Conservation (phyloP, 2,888 invertebrate genomes). For the Amiota communis region DNA sequence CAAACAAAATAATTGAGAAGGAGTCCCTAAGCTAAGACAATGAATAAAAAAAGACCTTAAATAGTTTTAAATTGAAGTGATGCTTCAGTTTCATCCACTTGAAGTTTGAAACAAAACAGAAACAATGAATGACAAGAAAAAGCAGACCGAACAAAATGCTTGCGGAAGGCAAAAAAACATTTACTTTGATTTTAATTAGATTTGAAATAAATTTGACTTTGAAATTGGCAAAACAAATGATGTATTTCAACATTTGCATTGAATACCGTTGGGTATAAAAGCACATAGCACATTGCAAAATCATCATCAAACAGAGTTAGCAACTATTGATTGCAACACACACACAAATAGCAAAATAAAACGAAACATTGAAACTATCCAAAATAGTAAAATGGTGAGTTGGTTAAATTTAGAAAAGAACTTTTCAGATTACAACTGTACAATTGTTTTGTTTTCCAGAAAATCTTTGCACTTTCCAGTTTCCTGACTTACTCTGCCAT, state of each 20-base stretch:
- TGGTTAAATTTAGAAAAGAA: background rate
- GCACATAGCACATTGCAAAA: constrained; percentile 36
- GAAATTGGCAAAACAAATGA: background rate
- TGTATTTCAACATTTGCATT: background rate
- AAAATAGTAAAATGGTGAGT: constrained; percentile 21
- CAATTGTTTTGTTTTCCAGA: constrained; percentile 45
- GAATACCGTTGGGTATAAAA: constrained; percentile 50
- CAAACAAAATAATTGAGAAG: constrained; percentile 42
- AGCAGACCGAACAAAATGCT: background rate
- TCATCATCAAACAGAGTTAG: constrained; percentile 56
- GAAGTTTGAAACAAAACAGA: constrained; percentile 13
- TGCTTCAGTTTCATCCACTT: background rate
- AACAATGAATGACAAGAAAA: background rate
- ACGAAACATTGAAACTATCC: constrained; percentile 46
- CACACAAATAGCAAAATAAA: constrained; percentile 39
- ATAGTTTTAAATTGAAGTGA: constrained; percentile 22
- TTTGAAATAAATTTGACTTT: constrained; percentile 21
- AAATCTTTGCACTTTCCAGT: constrained; percentile 57
- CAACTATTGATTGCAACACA: constrained; percentile 61
- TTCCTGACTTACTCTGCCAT: constrained; percentile 55
- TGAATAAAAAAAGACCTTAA: background rate
- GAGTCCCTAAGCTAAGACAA: constrained; percentile 34
- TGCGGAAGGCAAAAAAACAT: background rate
- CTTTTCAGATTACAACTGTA: background rate
- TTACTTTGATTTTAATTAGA: constrained; percentile 45